Base-by-base conservation (phyloP, 2,797 vertebrate species). In the Neoniphon sammara region DNA sequence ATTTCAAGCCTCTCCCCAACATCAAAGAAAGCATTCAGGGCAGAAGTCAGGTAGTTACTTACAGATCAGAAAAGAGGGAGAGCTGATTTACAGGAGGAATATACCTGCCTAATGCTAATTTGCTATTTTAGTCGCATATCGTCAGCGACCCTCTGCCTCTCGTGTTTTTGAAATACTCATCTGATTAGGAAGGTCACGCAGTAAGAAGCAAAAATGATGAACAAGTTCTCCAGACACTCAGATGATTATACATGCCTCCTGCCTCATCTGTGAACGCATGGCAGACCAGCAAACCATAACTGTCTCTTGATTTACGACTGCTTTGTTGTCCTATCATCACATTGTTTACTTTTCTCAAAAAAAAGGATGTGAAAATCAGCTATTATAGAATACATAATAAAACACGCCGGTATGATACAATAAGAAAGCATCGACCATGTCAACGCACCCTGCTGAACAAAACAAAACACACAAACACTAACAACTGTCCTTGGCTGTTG, bases 11-110 rank as follows among this genome's bases (percentile, higher is more conserved):
- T 65, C 77, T 34, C 69, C 57, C 50, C 59, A 54, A 82, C 85
- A 91, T 92, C 90, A 93, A 90, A 91, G 82, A 62, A 60, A 21
- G 58, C 55, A 60, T 76, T 77, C 62, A 73, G 73, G 79, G 71
- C 75, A 85, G 67, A 81, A 85, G 82, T 85, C 75, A 84, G 60
- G 70, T 10, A 34, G 78, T 78, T 88, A 82, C 27, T 70, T 21
- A 25, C 58, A 58, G 64, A 87, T 88, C 77, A 76, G 66, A 85
- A 82, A 68, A 52, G 20, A 73, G 39, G 9, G 21, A 62, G 70
- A 80, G 66, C 67, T 83, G 58, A 87, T 91, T 85, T 85, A 72
- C 56, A 73, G 74, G 36, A 80, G 73, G 63, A 87, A 84, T 81
- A 84, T 88, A 90, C 68, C 83, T 55, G 30, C 61, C 2, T 9